Base-by-base conservation (phyloP, 1,140 invertebrate genomes). In the Brachionus rubens region DNA sequence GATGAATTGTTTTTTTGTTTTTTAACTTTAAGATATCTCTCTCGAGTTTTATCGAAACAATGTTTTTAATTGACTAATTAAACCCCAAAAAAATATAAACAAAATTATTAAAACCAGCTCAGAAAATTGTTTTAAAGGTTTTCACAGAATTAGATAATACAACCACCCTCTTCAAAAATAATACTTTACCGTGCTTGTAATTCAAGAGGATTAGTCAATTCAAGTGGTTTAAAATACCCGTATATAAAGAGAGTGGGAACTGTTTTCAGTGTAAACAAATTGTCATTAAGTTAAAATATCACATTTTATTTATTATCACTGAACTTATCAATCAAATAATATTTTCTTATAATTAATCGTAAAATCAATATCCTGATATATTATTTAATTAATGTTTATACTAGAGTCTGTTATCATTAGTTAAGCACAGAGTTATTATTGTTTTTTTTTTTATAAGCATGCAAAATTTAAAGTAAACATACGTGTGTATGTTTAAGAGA, bases 111-210 rank as follows among this genome's bases (percentile, higher is more conserved):
- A 33, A 36, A 33, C 54, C 33, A 5, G 33, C 9, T 9, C 33
- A 59, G 36, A 59, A 33, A 33, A 59, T 59, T 59, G 54, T 59
- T 59, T 59, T 59, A 28, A 59, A 59, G 54, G 54, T 59, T 59
- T 59, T 33, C 30, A 33, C 33, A 36, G 14, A 33, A 59, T 59
- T 59, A 59, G 54, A 59, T 59, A 59, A 59, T 40, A n/a, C n/a
- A n/a, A n/a, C 30, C 14, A 36, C 16, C 33, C 54, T 59, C 54
- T 59, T 59, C 28, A 36, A 59, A 16, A 59, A 59, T 33, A 59
- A 14, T 19, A 28, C 36, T 33, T 33, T 59, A 59, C 26, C 12
- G 54, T 59, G 30, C 36, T 59, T 33, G 26, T 59, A 59, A 33
- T 59, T 33, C 28, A 36, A 59, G 54, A 59, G 54, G 54, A 59